Evolutionary conservation across 2,113 vertebrate species (phyloP).

Genomic region (Anas platyrhynchos): DNA sequence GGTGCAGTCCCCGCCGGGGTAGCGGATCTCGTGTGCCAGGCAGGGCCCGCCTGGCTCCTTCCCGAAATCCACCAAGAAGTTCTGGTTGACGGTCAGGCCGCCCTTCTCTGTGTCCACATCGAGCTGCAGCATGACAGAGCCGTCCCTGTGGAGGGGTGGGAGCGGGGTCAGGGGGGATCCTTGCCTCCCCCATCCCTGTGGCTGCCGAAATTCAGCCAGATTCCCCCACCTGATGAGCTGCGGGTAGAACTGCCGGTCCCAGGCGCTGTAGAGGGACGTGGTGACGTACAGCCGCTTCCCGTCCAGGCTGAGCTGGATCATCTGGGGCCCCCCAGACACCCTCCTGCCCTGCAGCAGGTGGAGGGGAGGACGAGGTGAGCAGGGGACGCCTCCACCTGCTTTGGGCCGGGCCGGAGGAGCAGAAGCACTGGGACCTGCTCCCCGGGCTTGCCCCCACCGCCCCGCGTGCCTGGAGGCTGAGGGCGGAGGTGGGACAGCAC

Average conservation of each 20-base stretch:
- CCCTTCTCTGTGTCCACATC: constrained; percentile 86
- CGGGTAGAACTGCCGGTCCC: constrained; percentile 96
- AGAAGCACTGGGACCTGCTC: not conserved
- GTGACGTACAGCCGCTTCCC: constrained; percentile 89
- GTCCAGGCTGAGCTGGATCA: constrained; percentile 94
- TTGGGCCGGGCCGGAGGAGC: not conserved
- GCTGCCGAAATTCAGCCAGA: fast-evolving
- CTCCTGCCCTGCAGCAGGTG: constrained; percentile 79
- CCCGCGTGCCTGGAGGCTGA: not conserved
- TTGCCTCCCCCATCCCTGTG: too few relatives aligned
- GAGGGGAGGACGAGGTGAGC: not conserved
- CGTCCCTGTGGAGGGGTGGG: constrained; percentile 76
- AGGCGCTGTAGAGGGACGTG: constrained; percentile 90
- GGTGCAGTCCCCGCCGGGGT: constrained; percentile 89
- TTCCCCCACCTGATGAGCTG: constrained; percentile 68
- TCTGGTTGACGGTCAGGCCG: constrained; percentile 81
- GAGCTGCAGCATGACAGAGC: constrained; percentile 91
- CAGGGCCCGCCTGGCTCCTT: constrained; percentile 87
- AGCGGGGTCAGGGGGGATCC: not conserved
- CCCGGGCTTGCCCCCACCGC: fast-evolving
- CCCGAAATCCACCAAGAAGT: constrained; percentile 95
- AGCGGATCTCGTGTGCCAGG: constrained; percentile 88
- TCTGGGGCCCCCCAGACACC: constrained; percentile 87
- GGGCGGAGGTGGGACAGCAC: not conserved
- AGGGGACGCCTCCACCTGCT: not conserved